Conservation (phyloP, 2,113 vertebrate genomes). For the Paradoxurus hermaphroditus region DNA sequence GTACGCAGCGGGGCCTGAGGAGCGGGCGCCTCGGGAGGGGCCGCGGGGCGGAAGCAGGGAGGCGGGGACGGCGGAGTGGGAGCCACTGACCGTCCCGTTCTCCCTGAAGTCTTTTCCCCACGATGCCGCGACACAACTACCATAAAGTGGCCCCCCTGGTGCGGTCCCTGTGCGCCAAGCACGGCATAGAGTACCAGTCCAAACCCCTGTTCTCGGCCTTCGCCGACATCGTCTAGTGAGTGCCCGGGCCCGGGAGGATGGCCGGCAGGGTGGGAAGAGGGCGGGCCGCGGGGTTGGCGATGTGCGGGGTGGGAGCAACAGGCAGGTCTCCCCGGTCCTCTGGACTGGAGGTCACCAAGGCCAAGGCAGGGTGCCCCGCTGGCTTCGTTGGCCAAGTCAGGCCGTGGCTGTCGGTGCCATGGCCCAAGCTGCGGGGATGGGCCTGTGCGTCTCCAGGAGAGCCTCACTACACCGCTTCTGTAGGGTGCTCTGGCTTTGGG, state of each 20-base stretch:
- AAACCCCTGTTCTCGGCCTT: slow-evolving; percentile 83
- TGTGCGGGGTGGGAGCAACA: background rate
- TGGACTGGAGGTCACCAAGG: background rate
- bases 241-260: background rate
- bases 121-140: slow-evolving; percentile 86
- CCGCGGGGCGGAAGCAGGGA: background rate
- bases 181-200: slow-evolving; percentile 80
- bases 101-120: slow-evolving; percentile 84
- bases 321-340: background rate
- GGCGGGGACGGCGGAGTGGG: no score
- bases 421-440: no score
- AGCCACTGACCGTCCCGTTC: background rate
- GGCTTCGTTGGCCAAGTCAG: background rate
- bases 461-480: background rate
- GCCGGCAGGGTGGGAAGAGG: background rate
- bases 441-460: no score
- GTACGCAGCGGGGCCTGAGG: slow-evolving; percentile 77
- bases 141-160: slow-evolving; percentile 87
- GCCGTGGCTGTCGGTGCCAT: background rate
- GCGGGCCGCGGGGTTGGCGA: rapidly evolving
- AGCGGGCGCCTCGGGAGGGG: background rate
- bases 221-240: slow-evolving; percentile 85
- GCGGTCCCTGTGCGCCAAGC: slow-evolving; percentile 84
- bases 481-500: background rate
- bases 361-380: background rate